A percentile compares a stretch with the other conserved stretches of the same genome.
Evolutionary conservation across 1,140 invertebrate genomes (phyloP).

Genomic region (Pseudomyrmex dendroicus): DNA sequence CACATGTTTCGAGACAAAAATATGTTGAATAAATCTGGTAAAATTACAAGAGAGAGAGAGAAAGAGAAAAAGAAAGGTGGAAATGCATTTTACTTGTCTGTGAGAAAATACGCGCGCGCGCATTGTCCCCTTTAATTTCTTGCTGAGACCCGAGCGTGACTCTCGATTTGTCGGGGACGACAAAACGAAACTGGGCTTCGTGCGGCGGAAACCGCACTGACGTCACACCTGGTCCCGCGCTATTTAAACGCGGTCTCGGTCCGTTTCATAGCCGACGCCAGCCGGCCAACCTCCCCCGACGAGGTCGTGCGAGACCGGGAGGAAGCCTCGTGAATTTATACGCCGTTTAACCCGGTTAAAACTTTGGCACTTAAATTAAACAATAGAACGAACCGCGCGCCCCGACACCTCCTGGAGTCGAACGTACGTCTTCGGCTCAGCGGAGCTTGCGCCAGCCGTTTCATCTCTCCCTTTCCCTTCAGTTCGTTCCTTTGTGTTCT

Average conservation of each 20-base stretch:
- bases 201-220: slow-evolving; percentile 64
- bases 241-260: slow-evolving; percentile 65
- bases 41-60: background rate
- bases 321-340: slow-evolving; percentile 76
- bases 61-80: background rate
- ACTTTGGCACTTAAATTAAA: slow-evolving; percentile 83
- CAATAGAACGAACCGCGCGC: slow-evolving; percentile 79
- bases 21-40: background rate
- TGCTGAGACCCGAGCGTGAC: background rate
- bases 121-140: background rate
- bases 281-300: background rate
- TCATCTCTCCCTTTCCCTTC: slow-evolving; percentile 31
- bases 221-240: slow-evolving; percentile 67
- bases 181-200: slow-evolving; percentile 20
- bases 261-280: slow-evolving; percentile 42
- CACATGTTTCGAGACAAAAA: background rate
- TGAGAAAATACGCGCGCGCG: background rate
- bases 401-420: slow-evolving; percentile 60
- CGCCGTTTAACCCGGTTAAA: slow-evolving; percentile 80
- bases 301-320: slow-evolving; percentile 18
- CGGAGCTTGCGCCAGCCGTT: slow-evolving; percentile 22
- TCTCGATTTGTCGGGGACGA: background rate
- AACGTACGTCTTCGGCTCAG: slow-evolving; percentile 75
- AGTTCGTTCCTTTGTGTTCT: background rate
- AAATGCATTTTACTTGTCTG: background rate